Conservation (phyloP, 2,888 invertebrate genomes). For the Plutella xylostella region DNA sequence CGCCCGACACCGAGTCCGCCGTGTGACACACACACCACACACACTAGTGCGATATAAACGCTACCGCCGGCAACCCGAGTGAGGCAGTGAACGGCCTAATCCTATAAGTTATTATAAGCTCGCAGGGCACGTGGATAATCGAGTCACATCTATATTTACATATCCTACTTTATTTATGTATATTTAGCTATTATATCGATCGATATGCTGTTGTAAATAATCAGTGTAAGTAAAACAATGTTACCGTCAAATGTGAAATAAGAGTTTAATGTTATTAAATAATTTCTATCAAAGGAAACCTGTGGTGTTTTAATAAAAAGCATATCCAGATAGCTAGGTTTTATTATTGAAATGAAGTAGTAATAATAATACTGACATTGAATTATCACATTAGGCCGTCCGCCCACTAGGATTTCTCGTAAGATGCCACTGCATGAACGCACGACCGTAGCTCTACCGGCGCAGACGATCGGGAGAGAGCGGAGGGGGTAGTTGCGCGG, state of each 20-base stretch:
- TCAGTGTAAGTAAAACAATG: slow-evolving; percentile 69
- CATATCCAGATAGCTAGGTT: neutral
- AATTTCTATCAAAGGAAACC: slow-evolving; percentile 61
- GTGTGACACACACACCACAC: slow-evolving; percentile 33
- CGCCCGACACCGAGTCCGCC: slow-evolving; percentile 60
- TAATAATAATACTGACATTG: slow-evolving; percentile 9
- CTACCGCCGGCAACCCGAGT: neutral
- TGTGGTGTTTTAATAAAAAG: slow-evolving; percentile 26
- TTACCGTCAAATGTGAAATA: slow-evolving; percentile 70
- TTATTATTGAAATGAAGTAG: slow-evolving; percentile 7
- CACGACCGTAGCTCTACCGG: too few species aligned
- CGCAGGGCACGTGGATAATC: neutral
- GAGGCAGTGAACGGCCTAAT: neutral
- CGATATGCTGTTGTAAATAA: slow-evolving; percentile 48
- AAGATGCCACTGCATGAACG: too few species aligned
- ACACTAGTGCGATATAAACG: neutral
- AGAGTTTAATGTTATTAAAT: slow-evolving; percentile 71
- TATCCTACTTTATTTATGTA: slow-evolving; percentile 12
- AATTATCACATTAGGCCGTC: slow-evolving; percentile 7
- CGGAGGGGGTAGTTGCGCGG: too few species aligned
- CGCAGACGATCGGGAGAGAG: too few species aligned
- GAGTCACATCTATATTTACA: neutral
- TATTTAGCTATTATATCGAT: slow-evolving; percentile 3
- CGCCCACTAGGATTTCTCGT: too few species aligned
- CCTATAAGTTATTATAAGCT: neutral